Percentiles rank a stretch among this genome's conserved stretches.
These are phyloP conservation scores for Tineola bisselliella DNA, from an alignment of 2,888 invertebrate genomes.

Conservation along the genomic window DNA sequence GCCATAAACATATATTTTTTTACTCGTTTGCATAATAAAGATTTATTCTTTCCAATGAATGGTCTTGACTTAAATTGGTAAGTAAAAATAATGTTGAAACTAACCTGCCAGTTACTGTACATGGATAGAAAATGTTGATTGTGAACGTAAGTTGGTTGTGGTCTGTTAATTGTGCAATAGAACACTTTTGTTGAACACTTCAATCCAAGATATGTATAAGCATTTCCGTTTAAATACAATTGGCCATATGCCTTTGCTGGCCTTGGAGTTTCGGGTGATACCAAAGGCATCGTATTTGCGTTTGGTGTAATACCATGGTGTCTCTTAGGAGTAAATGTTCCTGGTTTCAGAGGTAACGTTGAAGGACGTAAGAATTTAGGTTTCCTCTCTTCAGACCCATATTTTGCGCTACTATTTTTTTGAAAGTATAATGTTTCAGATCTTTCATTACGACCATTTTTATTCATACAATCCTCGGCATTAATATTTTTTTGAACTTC, in stretches of 20 bases:
- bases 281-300: constrained; percentile 82
- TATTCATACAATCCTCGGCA: constrained; percentile 32
- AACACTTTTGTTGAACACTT: constrained; percentile 91
- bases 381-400: constrained; percentile 47
- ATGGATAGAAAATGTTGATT: constrained; percentile 91
- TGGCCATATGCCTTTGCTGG: constrained; percentile 91
- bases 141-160: constrained; percentile 94
- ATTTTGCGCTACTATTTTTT: constrained; percentile 41
- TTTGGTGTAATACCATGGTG: constrained; percentile 86
- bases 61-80: neutral
- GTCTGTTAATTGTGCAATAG: constrained; percentile 92
- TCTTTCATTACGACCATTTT: constrained; percentile 40
- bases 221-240: constrained; percentile 88
- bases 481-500: constrained; percentile 52
- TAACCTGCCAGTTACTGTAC: constrained; percentile 95
- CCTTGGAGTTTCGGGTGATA: constrained; percentile 91
- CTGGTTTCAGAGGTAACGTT: constrained; percentile 84
- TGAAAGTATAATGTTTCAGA: constrained; percentile 62
- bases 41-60: too few species aligned
- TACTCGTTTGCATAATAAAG: neutral
- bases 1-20: constrained; percentile 19
- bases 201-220: constrained; percentile 89
- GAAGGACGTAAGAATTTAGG: constrained; percentile 83
- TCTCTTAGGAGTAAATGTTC: constrained; percentile 81
- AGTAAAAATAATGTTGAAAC: neutral